Evolutionary conservation across 2,888 invertebrate species (phyloP), one percentile per base, ranked within the genome.

Genomic region (Polyommatus iphigenia): DNA sequence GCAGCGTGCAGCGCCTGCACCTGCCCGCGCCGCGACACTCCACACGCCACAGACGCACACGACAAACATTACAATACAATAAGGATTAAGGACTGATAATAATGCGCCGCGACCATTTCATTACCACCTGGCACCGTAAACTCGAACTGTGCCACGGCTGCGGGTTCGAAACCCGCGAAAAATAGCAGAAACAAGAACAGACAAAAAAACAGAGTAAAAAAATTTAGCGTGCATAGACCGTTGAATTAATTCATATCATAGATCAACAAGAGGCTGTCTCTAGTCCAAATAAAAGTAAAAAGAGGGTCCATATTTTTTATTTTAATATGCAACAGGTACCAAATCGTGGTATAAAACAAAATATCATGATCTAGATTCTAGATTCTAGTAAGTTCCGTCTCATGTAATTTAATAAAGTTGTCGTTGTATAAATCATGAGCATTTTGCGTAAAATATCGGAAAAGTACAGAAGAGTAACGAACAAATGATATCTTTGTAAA

Each of bases 1-100:
- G 91, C 92, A 91, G 87, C 91, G 88, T 92, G 93, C 93, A 93
- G 88, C 86, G 87, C 90, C 89, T 92, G 92, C 93, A 92, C 92
- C 93, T 92, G 92, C 91, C 89, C 86, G 85, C 88, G 84, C 87
- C 85, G 86, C 89, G 89, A 88, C 82, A 82, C 83, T 81, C 83
- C 82, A 82, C 83, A 82, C 24, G 29, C 67, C 67, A 67, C 29
- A 6, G 29, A 29, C 67, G 67, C 67, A 67, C 67, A 67, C 67
- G 67, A 24, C 67, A 20, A 20, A 67, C 10, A 32, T 67, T 18
- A 67, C 67, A 29, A 67, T 29, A 67, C 29, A 67, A 32, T 29
- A 15, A 32, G 24, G 24, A 50, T 10, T 50, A 15, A 15, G 29
- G 15, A 54, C 54, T 54, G 18, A 46, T 54, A 54, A 54, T 67